Conservation (phyloP, 1,140 invertebrate species). For the Eufriesea mexicana region DNA sequence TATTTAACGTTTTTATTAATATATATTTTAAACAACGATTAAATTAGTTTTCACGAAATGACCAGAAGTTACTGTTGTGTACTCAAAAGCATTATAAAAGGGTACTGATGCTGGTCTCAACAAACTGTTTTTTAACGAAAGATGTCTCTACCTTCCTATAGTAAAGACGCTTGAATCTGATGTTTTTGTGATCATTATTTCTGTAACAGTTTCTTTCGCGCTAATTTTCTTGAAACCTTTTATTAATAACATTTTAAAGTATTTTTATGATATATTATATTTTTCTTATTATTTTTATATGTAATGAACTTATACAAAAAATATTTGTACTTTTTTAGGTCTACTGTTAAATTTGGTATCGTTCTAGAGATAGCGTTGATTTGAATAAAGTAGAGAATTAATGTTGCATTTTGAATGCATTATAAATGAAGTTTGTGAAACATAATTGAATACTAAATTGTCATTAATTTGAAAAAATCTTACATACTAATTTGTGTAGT, state of each 20-base stretch:
- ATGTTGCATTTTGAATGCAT: neutral
- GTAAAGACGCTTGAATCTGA: neutral
- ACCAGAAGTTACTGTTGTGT: constrained; percentile 2
- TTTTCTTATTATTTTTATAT: neutral
- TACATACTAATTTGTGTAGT: neutral
- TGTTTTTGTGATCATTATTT: neutral
- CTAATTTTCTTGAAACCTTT: neutral
- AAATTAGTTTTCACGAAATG: constrained; percentile 21
- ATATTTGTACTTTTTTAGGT: neutral
- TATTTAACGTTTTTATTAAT: constrained; percentile 1
- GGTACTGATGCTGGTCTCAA: neutral
- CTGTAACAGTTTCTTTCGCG: neutral
- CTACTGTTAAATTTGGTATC: neutral
- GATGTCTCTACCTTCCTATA: neutral
- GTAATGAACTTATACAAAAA: neutral
- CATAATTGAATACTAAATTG: neutral
- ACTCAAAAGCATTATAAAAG: constrained; percentile 23
- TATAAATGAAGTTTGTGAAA: neutral
- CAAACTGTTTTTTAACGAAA: neutral
- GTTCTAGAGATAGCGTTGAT: neutral
- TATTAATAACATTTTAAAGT: neutral
- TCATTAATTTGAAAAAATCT: neutral
- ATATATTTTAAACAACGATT: constrained; percentile 2
- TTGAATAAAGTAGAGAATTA: neutral
- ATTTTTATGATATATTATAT: too few species aligned